These are phyloP conservation scores for Neostethus bicornis DNA, from an alignment of 2,797 vertebrate genomes.

Conservation along the genomic window DNA sequence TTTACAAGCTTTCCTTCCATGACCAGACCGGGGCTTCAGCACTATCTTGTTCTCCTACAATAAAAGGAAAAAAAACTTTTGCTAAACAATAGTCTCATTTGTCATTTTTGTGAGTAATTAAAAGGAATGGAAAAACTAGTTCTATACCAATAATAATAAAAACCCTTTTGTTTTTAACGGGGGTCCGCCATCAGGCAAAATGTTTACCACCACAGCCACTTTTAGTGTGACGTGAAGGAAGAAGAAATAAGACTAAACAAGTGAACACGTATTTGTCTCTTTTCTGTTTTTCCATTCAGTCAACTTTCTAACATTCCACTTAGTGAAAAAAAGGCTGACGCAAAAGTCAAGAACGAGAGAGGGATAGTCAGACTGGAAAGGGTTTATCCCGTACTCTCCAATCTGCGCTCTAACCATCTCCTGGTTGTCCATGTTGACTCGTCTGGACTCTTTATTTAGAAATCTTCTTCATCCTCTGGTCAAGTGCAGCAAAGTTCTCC, in stretches of 20 bases:
- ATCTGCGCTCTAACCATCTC: constrained; percentile 42
- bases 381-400: constrained; percentile 14
- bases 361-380: constrained; percentile 40
- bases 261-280: constrained; percentile 64
- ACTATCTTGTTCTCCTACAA: constrained; percentile 43
- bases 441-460: constrained; percentile 78
- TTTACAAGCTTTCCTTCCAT: constrained; percentile 76
- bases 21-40: constrained; percentile 36
- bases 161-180: constrained; percentile 55
- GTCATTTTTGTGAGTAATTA: constrained; percentile 28
- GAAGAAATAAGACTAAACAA: constrained; percentile 36
- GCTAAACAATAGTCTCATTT: constrained; percentile 13
- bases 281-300: constrained; percentile 41
- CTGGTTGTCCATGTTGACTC: constrained; percentile 53
- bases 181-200: constrained; percentile 37
- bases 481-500: constrained; percentile 86
- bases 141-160: constrained; percentile 58
- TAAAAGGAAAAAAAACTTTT: constrained; percentile 24
- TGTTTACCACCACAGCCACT: constrained; percentile 43
- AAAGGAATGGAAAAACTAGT: constrained; percentile 33
- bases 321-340: constrained; percentile 67
- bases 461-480: constrained; percentile 89
- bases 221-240: constrained; percentile 45
- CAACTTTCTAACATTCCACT: constrained; percentile 62
- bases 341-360: constrained; percentile 49